Conservation (phyloP, 1,140 invertebrate genomes). For the Heliconius congener region DNA sequence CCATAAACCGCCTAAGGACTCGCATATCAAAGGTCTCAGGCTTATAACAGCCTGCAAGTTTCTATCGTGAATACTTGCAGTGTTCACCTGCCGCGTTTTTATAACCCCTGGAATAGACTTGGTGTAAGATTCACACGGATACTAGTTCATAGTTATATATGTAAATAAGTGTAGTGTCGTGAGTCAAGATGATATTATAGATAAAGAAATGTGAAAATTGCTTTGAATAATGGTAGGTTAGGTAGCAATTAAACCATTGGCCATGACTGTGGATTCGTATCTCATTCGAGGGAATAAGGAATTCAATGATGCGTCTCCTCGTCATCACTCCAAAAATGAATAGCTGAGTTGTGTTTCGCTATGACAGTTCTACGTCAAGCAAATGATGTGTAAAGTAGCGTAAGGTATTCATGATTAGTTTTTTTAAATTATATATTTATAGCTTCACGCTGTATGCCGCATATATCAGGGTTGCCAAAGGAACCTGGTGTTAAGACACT, state of each 20-base stretch:
- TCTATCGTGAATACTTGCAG: conserved; percentile 55
- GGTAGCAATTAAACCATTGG: background rate
- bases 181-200: conserved; percentile 2
- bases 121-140: conserved; percentile 11
- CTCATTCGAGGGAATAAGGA: background rate
- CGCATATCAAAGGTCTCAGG: conserved; percentile 33
- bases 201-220: conserved; percentile 8
- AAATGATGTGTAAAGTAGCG: too few relatives aligned
- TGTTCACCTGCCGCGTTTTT: conserved; percentile 67
- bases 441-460: too few relatives aligned
- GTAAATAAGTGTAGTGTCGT: background rate
- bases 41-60: conserved; percentile 49
- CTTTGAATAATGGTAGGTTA: background rate
- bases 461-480: too few relatives aligned
- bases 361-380: too few relatives aligned
- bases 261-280: background rate
- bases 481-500: too few relatives aligned
- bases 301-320: background rate
- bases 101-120: conserved; percentile 46
- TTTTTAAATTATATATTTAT: too few relatives aligned
- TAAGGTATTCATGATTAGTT: too few relatives aligned
- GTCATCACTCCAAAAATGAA: too few relatives aligned
- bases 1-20: conserved; percentile 58
- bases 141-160: conserved; percentile 10
- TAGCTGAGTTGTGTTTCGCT: background rate